Evolutionary conservation across 2,888 invertebrate species (phyloP), one percentile per base, ranked within the genome.

Genomic region (Erebia aethiops): DNA sequence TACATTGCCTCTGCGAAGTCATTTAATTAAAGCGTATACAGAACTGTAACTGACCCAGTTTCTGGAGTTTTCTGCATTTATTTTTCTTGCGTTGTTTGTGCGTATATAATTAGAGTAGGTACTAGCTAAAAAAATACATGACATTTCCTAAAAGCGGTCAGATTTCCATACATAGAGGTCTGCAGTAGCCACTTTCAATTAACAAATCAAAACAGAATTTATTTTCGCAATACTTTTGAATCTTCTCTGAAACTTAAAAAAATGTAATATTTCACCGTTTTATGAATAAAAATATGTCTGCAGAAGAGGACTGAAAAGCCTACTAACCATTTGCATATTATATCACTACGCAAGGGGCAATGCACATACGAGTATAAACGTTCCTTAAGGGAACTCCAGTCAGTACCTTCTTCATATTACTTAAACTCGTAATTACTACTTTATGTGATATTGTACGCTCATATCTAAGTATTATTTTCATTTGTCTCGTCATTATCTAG

Each of bases 1-100:
- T 64, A 49, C 56, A 69, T 49, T 63, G 56, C 43, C 64, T 49
- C 64, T 41, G 41, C 65, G 61, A 56, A 62, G 61, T 69, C 64
- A 60, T 65, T 64, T 70, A 70, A 70, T 70, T 70, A 70, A 70
- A 70, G 58, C 52, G 70, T 52, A 65, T 70, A 65, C 65, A 70
- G 60, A 65, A 70, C 64, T 65, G 65, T 70, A 70, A 70, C 64
- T 65, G 65, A 70, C 65, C 70, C 65, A 70, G 65, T 57, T 69
- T 65, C 58, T 65, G 52, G 21, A 60, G 51, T 52, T 54, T 69
- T 57, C 63, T 70, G 64, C 65, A 65, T 70, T 70, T 52, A 65
- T 70, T 70, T 70, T 57, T 70, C 65, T 70, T 60, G 64, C 64
- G 57, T 65, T 65, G 52, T 70, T 64, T 63, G 67, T 67, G 67